Percentiles rank a stretch among this genome's conserved stretches.
Evolutionary conservation across 1,140 invertebrate genomes (phyloP).

Genomic region (Metopolophium dirhodum): DNA sequence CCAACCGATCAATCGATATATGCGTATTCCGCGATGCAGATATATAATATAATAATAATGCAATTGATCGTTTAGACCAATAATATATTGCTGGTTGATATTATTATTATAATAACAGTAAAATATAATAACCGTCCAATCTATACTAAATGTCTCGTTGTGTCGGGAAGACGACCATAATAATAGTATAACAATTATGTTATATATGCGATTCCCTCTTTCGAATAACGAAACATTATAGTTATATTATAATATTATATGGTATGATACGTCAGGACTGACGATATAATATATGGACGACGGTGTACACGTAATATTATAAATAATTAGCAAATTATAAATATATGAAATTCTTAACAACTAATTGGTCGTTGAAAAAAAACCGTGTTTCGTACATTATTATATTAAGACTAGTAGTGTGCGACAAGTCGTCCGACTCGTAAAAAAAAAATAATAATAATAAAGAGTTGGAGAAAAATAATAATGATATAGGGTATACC

Average conservation of each 20-base stretch:
- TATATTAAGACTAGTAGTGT: conserved; percentile 55
- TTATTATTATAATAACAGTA: background rate
- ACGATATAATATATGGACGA: background rate
- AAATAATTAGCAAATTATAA: background rate
- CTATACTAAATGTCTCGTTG: background rate
- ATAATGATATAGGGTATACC: background rate
- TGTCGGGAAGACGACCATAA: background rate
- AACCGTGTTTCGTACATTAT: conserved; percentile 41
- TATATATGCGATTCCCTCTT: background rate
- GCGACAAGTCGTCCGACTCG: conserved; percentile 45
- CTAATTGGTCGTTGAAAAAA: conserved; percentile 43
- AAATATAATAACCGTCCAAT: background rate
- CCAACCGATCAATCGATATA: background rate
- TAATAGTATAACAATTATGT: background rate
- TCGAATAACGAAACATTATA: background rate
- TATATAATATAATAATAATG: background rate
- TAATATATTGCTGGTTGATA: background rate
- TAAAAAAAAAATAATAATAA: conserved; percentile 38
- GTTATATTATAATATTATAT: background rate
- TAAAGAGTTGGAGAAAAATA: background rate
- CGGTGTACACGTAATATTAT: background rate
- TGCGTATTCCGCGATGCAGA: background rate
- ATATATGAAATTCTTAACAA: conserved; percentile 4
- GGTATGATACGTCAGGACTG: background rate
- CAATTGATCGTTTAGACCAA: background rate